Evolutionary conservation across 2,113 vertebrate genomes (phyloP).

Genomic region (Phylloscopus trochiloides): DNA sequence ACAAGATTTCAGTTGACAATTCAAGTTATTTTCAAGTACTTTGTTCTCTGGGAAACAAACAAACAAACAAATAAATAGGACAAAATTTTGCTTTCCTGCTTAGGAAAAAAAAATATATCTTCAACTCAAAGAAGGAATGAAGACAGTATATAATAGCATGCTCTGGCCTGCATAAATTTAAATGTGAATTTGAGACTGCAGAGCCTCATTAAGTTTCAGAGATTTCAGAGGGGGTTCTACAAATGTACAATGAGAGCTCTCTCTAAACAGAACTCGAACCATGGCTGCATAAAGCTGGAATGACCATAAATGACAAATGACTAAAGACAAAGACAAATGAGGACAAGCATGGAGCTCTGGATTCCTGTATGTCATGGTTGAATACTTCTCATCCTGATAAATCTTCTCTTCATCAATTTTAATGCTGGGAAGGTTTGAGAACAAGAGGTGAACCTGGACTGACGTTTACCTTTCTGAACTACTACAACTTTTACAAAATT

Average conservation of each 20-base stretch:
- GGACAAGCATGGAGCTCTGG: not conserved
- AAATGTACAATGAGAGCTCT: not conserved
- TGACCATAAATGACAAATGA: constrained; percentile 5
- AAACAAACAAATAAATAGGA: not conserved
- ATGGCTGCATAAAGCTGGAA: not conserved
- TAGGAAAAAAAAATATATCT: not conserved
- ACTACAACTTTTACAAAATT: not conserved
- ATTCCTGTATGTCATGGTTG: not conserved
- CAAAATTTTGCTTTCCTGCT: not conserved
- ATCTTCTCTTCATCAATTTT: constrained; percentile 51
- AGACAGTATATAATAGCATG: not conserved
- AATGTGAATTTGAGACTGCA: not conserved
- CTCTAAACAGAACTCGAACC: not conserved
- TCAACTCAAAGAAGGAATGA: not conserved
- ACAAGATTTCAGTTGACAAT: not conserved
- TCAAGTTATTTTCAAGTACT: not conserved
- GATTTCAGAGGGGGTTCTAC: not conserved
- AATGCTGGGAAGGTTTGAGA: constrained; percentile 20
- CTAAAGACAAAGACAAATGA: constrained; percentile 38
- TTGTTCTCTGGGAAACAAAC: not conserved
- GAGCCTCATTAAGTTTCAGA: not conserved
- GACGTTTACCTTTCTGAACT: constrained; percentile 21
- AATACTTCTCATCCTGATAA: constrained; percentile 11
- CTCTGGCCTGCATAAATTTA: not conserved
- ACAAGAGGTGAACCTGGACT: not conserved